Conservation (phyloP, 2,797 vertebrate genomes). For the Tapirus indicus region DNA sequence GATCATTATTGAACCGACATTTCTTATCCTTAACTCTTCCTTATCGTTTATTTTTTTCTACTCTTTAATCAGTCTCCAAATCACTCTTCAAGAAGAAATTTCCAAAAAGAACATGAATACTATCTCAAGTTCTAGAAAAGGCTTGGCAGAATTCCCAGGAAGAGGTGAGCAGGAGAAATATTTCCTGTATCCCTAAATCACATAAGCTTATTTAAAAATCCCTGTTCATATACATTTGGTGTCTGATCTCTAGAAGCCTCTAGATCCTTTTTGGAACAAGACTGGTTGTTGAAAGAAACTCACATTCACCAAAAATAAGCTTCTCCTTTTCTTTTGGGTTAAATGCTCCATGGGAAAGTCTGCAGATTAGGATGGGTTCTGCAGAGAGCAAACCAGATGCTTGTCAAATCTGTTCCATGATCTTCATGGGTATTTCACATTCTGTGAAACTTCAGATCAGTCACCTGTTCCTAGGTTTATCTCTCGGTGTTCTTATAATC, state of each 20-base stretch:
- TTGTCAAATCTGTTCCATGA: neutral
- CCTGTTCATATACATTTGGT: neutral
- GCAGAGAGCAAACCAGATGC: neutral
- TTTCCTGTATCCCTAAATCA: neutral
- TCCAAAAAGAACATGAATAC: neutral
- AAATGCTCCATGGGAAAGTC: neutral
- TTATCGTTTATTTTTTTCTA: neutral
- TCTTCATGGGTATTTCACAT: neutral
- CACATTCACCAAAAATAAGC: neutral
- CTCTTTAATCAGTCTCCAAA: neutral
- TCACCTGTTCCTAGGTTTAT: neutral
- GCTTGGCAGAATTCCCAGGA: neutral
- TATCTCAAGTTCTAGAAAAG: neutral
- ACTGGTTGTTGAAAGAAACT: neutral
- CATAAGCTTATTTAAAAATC: neutral
- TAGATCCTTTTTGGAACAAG: slow-evolving; percentile 43
- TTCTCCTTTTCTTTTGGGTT: neutral
- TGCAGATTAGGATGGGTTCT: neutral
- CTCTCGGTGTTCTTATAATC: neutral
- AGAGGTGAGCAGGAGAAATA: neutral
- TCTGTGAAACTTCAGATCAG: neutral
- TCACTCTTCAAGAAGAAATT: neutral
- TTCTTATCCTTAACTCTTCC: slow-evolving; percentile 9
- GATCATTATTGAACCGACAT: neutral
- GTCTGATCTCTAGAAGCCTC: neutral